These are phyloP conservation scores for Dendrocincla fuliginosa DNA, from an alignment of 2,797 vertebrate genomes.

Conservation along the genomic window DNA sequence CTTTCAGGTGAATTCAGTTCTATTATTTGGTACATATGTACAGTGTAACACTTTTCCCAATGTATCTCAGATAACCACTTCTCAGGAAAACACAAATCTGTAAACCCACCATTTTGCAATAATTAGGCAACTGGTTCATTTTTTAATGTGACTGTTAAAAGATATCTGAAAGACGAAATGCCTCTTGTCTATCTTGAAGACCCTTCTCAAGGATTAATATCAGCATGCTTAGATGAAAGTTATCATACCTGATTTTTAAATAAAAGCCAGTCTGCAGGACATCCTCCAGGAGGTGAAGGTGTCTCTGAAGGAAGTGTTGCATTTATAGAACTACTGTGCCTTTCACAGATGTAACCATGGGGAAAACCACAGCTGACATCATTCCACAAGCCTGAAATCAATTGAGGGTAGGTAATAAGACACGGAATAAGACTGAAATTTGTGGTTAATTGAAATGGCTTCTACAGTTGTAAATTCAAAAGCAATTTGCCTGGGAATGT, in stretches of 20 bases:
- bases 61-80: background rate
- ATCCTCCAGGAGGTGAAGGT: conserved; percentile 77
- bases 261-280: conserved; percentile 83
- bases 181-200: background rate
- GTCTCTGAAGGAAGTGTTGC: conserved; percentile 75
- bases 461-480: background rate
- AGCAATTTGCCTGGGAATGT: background rate
- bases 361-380: conserved; percentile 87
- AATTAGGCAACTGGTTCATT: background rate
- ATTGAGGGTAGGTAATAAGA: background rate
- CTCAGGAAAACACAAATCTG: background rate
- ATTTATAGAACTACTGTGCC: conserved; percentile 78
- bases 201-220: background rate
- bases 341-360: conserved; percentile 87
- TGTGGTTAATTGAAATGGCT: background rate
- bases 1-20: background rate
- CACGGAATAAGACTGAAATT: background rate
- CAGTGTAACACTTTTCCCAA: background rate
- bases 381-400: conserved; percentile 85
- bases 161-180: background rate
- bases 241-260: conserved; percentile 84
- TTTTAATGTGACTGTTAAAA: background rate
- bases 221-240: background rate
- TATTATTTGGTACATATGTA: background rate
- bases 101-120: background rate